phyloP scores from a whole-genome alignment of 2,113 vertebrate genomes.

The Sigmodon hispidus region DNA sequence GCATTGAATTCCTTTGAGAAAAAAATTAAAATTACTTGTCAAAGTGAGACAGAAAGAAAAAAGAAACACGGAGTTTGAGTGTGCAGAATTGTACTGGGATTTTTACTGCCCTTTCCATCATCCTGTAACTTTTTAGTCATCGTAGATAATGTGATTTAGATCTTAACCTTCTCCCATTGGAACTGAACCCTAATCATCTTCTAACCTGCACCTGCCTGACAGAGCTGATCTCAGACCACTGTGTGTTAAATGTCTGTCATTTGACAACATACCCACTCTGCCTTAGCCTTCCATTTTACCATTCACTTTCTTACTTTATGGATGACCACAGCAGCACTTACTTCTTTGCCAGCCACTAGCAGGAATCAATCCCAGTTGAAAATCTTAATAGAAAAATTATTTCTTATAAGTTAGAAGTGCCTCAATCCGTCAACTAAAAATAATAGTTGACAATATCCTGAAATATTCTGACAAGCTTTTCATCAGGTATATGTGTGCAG shows the following conservation, averaged over 20 bases:
- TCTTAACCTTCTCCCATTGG: neutral
- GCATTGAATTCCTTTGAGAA: neutral
- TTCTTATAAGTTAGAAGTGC: constrained; percentile 1
- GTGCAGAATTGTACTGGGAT: constrained; percentile 39
- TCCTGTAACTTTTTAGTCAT: neutral
- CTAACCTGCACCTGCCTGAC: neutral
- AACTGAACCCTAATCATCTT: constrained; percentile 4
- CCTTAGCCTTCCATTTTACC: neutral
- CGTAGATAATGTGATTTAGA: neutral
- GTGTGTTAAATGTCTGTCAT: neutral
- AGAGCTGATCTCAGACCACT: neutral
- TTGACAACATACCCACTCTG: neutral
- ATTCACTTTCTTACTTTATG: constrained; percentile 21
- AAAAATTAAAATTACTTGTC: neutral
- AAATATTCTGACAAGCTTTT: constrained; percentile 3
- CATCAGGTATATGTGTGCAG: neutral
- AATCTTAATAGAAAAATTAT: constrained; percentile 2
- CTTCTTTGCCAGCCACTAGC: neutral
- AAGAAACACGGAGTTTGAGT: neutral
- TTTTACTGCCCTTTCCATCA: constrained; percentile 1
- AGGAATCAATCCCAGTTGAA: constrained; percentile 11
- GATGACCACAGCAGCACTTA: neutral
- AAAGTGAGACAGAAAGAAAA: neutral
- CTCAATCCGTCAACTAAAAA: constrained; percentile 16
- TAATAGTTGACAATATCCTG: neutral